phyloP scores from a whole-genome alignment of 2,113 vertebrate genomes.

The Anolis carolinensis region DNA sequence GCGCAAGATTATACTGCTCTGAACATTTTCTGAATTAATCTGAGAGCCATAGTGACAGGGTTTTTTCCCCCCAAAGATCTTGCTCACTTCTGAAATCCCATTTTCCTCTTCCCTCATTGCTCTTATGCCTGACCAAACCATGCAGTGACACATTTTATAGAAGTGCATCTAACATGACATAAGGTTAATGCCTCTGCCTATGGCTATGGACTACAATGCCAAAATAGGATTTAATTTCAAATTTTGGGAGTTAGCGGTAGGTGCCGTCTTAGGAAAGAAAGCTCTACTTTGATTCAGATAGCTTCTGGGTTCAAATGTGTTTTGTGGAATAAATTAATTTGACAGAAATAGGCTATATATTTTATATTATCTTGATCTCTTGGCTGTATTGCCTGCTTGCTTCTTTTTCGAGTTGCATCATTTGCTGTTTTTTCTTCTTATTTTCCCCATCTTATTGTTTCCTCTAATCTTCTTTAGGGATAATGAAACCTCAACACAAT shows the following conservation, averaged over 20 bases:
- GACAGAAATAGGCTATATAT: not conserved
- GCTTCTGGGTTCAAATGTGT: not conserved
- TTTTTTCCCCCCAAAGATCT: not conserved
- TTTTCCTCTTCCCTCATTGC: not conserved
- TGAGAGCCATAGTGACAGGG: not conserved
- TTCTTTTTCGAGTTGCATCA: not conserved
- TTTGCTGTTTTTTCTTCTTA: not conserved
- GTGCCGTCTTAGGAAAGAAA: not conserved
- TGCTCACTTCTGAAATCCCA: constrained; percentile 9
- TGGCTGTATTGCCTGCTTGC: not conserved
- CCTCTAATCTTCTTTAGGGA: not conserved
- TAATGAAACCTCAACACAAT: not conserved
- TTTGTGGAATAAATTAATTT: not conserved
- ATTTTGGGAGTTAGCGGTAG: not conserved
- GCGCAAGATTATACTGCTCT: not conserved
- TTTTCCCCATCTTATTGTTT: not conserved
- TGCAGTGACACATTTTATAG: constrained; percentile 10
- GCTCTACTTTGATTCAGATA: not conserved
- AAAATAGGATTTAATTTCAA: constrained; percentile 15
- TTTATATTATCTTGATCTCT: not conserved
- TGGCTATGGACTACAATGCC: not conserved
- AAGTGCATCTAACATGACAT: not conserved
- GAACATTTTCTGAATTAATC: not conserved
- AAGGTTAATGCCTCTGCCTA: not conserved
- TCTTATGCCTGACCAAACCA: not conserved